phyloP scores from a whole-genome alignment of 2,888 invertebrate genomes.

The Slavum lentiscoides region DNA sequence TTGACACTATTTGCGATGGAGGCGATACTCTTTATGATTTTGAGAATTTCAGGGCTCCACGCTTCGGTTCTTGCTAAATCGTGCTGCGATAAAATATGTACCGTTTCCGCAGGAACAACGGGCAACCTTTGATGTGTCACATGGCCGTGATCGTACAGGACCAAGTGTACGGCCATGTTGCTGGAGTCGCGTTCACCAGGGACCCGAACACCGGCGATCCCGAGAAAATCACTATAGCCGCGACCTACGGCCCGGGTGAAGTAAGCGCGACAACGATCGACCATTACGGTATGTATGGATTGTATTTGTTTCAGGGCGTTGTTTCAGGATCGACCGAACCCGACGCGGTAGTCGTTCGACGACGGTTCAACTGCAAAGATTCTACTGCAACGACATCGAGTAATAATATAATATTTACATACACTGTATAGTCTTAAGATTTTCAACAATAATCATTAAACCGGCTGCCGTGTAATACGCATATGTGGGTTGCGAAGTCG shows the following conservation, averaged over 20 bases:
- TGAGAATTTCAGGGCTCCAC: too few species aligned
- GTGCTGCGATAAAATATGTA: neutral
- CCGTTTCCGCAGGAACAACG: constrained; percentile 67
- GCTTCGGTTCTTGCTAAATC: too few species aligned
- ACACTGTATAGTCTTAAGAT: too few species aligned
- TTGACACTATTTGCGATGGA: too few species aligned
- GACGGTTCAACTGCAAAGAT: neutral
- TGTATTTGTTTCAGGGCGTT: constrained; percentile 66
- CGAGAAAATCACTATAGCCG: constrained; percentile 70
- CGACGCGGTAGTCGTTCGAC: constrained; percentile 68
- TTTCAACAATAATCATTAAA: too few species aligned
- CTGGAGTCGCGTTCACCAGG: constrained; percentile 81
- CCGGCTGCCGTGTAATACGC: too few species aligned
- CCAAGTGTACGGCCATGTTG: constrained; percentile 69
- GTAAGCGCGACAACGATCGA: constrained; percentile 60
- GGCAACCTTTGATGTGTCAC: constrained; percentile 68
- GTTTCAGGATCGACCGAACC: constrained; percentile 79
- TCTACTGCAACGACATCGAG: neutral
- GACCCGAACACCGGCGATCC: constrained; percentile 76
- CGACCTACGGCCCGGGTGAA: constrained; percentile 83
- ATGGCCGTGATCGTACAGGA: constrained; percentile 82
- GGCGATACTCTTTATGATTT: too few species aligned
- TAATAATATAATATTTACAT: neutral
- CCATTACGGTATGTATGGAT: neutral
- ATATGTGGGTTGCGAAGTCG: too few species aligned